Evolutionary conservation across 35 echinoderm and acorn worm species (phyloP).

Genomic region (Heliocidaris tuberculata): DNA sequence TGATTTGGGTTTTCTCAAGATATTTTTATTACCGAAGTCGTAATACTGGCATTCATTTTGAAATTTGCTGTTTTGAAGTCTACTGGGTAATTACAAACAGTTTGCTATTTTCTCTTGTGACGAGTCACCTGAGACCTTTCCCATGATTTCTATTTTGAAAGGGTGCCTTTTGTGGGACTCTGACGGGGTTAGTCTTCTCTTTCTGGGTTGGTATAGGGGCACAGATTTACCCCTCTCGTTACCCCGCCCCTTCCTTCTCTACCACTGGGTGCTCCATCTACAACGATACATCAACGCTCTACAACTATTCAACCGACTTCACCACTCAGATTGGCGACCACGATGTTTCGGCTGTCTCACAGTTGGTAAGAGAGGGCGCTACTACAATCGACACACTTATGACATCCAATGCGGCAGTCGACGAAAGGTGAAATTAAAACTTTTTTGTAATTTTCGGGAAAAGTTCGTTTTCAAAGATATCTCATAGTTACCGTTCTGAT

Average conservation of each 20-base stretch:
- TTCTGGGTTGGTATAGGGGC: constrained; percentile 67
- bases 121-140: background rate
- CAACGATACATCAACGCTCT: background rate
- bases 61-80: too few relatives aligned
- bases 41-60: too few relatives aligned
- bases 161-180: constrained; percentile 56
- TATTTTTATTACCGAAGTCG: too few relatives aligned
- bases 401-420: background rate
- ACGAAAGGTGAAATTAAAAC: background rate
- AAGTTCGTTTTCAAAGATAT: too few relatives aligned
- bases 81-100: too few relatives aligned
- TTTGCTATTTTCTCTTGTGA: too few relatives aligned
- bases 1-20: too few relatives aligned
- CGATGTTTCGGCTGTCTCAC: background rate
- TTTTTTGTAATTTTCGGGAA: too few relatives aligned
- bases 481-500: background rate
- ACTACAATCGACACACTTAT: background rate
- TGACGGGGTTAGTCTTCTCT: constrained; percentile 45
- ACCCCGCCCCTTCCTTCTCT: constrained; percentile 13
- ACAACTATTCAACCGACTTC: background rate
- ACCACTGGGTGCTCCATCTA: background rate
- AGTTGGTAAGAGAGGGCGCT: background rate
- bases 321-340: background rate
- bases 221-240: constrained; percentile 51
- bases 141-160: background rate